phyloP scores from a whole-genome alignment of 1,140 invertebrate species.

The Drosophila novamexicana region DNA sequence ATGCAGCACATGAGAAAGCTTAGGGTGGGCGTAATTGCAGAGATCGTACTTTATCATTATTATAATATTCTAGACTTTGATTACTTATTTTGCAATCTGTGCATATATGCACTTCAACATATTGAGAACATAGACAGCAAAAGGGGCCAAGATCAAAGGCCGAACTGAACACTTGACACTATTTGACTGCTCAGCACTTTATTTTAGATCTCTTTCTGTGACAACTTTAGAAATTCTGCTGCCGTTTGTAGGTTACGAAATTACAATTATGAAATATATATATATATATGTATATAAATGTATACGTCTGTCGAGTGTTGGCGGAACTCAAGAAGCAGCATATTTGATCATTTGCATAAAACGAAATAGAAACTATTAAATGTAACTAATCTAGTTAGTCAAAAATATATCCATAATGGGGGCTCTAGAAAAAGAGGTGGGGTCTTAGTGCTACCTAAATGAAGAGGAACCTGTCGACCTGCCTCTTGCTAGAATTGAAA shows the following conservation, averaged over 20 bases:
- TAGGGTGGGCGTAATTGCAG: too few relatives aligned
- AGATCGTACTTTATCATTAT: background rate
- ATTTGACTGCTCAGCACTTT: slow-evolving; percentile 16
- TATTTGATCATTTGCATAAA: too few relatives aligned
- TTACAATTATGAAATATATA: background rate
- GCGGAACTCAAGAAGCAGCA: too few relatives aligned
- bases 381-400: too few relatives aligned
- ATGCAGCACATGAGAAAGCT: too few relatives aligned
- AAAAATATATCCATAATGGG: too few relatives aligned
- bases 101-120: background rate
- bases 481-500: too few relatives aligned
- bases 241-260: slow-evolving; percentile 2
- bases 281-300: background rate
- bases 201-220: background rate
- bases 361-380: too few relatives aligned
- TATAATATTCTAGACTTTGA: background rate
- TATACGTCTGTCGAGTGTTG: background rate
- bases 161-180: slow-evolving; percentile 8
- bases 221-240: slow-evolving; percentile 32
- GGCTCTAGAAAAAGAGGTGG: too few relatives aligned
- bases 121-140: slow-evolving; percentile 38
- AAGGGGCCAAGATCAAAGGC: slow-evolving; percentile 37
- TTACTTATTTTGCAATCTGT: background rate
- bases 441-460: too few relatives aligned
- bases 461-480: too few relatives aligned